Conservation (phyloP, 2,113 vertebrate species). For the Oriolus oriolus region DNA sequence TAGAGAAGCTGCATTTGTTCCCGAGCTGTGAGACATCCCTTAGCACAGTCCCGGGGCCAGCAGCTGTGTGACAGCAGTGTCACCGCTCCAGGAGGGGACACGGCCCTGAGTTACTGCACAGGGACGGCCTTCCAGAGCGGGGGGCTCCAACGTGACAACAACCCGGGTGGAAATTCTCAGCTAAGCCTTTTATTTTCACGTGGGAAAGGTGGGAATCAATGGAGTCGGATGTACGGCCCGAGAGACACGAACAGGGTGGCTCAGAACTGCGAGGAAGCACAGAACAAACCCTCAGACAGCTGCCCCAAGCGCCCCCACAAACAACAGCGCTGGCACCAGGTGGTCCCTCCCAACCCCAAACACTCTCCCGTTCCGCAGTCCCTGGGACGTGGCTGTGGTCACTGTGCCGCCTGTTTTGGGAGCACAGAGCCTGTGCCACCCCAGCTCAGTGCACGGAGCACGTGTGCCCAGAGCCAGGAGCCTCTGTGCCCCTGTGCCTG, state of each 20-base stretch:
- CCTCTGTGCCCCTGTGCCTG: not conserved
- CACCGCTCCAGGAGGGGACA: not conserved
- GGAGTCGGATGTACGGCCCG: not conserved
- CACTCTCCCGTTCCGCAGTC: rapidly evolving
- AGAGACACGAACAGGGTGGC: not conserved
- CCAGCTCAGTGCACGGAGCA: conserved; percentile 31
- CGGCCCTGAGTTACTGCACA: not conserved
- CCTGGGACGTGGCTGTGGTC: not conserved
- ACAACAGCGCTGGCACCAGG: not conserved
- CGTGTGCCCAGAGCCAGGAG: conserved; percentile 34
- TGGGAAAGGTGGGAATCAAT: not conserved
- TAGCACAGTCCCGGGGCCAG: not conserved
- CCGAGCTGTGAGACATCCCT: conserved; percentile 9
- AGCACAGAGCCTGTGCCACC: conserved; percentile 39
- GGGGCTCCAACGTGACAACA: not conserved
- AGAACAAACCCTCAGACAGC: not conserved
- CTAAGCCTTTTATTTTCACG: not conserved
- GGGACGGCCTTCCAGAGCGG: not conserved
- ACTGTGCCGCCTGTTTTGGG: conserved; percentile 23
- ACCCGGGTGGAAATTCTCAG: not conserved
- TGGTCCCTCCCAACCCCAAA: rapidly evolving
- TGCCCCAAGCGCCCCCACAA: not conserved
- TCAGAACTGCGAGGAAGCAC: not conserved
- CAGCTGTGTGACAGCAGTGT: not conserved
- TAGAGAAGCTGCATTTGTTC: conserved; percentile 18